These are phyloP conservation scores for Passer montanus DNA, from an alignment of 2,113 vertebrate genomes.

Conservation along the genomic window DNA sequence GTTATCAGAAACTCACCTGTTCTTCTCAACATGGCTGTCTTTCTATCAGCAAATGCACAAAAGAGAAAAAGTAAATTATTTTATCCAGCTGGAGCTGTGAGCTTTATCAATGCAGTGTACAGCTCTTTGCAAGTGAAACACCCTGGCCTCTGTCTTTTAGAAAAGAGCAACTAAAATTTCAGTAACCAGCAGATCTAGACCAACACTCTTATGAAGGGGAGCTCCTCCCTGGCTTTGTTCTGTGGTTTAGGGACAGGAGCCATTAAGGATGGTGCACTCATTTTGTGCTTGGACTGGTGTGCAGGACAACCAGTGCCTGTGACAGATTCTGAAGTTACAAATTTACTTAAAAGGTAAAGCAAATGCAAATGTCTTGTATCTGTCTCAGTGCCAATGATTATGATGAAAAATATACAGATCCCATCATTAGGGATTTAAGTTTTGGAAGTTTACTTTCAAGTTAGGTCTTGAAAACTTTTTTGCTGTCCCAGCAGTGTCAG, in stretches of 20 bases:
- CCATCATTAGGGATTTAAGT: neutral
- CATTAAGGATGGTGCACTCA: neutral
- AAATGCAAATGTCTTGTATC: neutral
- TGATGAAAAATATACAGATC: neutral
- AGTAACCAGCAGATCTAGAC: neutral
- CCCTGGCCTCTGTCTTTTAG: neutral
- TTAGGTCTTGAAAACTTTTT: neutral
- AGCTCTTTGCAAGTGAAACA: neutral
- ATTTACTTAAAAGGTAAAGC: neutral
- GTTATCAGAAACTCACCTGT: neutral
- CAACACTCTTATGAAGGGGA: neutral
- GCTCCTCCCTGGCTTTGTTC: neutral
- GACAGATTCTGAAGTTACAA: neutral
- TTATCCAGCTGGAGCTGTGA: neutral
- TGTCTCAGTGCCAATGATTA: neutral
- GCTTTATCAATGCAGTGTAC: neutral
- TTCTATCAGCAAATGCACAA: neutral
- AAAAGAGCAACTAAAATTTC: neutral
- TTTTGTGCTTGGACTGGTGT: neutral
- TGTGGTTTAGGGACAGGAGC: neutral
- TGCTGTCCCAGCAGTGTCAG: neutral
- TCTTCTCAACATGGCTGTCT: neutral
- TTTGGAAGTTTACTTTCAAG: neutral
- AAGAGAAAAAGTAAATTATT: neutral
- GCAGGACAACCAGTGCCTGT: neutral